These are phyloP conservation scores for Drosophila cognata DNA, from an alignment of 2,888 invertebrate species.

Conservation along the genomic window DNA sequence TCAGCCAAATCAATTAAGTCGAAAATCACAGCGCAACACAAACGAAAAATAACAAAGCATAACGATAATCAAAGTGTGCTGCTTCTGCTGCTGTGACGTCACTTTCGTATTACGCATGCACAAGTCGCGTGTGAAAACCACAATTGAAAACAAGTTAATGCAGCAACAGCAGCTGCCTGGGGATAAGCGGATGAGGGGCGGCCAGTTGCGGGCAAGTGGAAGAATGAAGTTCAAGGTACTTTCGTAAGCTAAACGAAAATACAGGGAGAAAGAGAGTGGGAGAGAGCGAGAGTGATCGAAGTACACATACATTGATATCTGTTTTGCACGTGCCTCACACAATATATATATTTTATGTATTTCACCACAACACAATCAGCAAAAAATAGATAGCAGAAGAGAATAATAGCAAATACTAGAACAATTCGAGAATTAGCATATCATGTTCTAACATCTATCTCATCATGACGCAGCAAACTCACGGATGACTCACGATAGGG, in stretches of 20 bases:
- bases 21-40: slow-evolving; percentile 23
- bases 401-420: slow-evolving; percentile 5
- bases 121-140: slow-evolving; percentile 53
- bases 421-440: slow-evolving; percentile 47
- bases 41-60: slow-evolving; percentile 5
- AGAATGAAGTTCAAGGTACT: slow-evolving; percentile 49
- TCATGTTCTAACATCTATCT: slow-evolving; percentile 31
- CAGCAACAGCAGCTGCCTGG: slow-evolving; percentile 7
- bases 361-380: slow-evolving; percentile 56
- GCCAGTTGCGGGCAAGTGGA: slow-evolving; percentile 10
- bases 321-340: slow-evolving; percentile 8
- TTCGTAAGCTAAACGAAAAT: slow-evolving; percentile 4
- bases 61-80: slow-evolving; percentile 18
- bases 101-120: slow-evolving; percentile 45
- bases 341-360: slow-evolving; percentile 25
- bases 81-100: slow-evolving; percentile 49
- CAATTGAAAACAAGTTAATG: slow-evolving; percentile 48
- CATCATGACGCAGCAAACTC: slow-evolving; percentile 49
- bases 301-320: slow-evolving; percentile 7
- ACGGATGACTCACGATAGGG: slow-evolving; percentile 44
- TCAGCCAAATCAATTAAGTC: slow-evolving; percentile 21
- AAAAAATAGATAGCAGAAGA: slow-evolving; percentile 33
- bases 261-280: not conserved
- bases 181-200: not conserved
- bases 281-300: slow-evolving; percentile 3